Conservation (phyloP, 2,797 vertebrate species). For the Argyrosomus regius region DNA sequence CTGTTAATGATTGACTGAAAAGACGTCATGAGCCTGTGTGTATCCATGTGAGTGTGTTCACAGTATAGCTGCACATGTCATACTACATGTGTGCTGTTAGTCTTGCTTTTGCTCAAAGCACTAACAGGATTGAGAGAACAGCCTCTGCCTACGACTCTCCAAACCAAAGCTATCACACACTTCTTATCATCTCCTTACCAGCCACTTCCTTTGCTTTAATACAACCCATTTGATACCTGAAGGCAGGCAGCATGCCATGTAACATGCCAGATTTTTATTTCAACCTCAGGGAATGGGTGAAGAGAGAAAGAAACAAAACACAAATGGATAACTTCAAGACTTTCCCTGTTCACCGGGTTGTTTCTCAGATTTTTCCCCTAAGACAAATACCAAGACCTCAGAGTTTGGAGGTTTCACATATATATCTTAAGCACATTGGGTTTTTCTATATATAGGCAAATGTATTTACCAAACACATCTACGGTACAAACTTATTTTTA, state of each 20-base stretch:
- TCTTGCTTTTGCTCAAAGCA: conserved; percentile 27
- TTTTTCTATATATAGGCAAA: conserved; percentile 6
- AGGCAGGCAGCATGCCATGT: conserved; percentile 31
- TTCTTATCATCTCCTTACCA: conserved; percentile 49
- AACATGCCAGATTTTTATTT: conserved; percentile 56
- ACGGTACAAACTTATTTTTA: background rate
- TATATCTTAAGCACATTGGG: conserved; percentile 19
- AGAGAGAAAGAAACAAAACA: conserved; percentile 38
- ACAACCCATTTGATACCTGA: conserved; percentile 47
- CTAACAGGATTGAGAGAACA: conserved; percentile 46
- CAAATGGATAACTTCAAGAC: conserved; percentile 46
- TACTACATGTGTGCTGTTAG: conserved; percentile 15
- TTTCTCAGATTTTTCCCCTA: conserved; percentile 26
- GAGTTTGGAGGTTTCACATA: conserved; percentile 11
- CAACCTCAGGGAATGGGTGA: conserved; percentile 37
- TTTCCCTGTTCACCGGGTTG: conserved; percentile 26
- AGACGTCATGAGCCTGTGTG: background rate
- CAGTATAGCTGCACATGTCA: background rate
- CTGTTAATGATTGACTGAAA: conserved; percentile 3
- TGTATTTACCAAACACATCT: conserved; percentile 7
- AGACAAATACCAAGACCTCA: conserved; percentile 19
- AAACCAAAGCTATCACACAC: conserved; percentile 49
- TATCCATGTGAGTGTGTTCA: conserved; percentile 7
- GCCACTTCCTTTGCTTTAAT: conserved; percentile 46
- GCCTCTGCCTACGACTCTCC: conserved; percentile 35